phyloP scores from a whole-genome alignment of 2,797 vertebrate genomes.

The Morus bassanus region DNA sequence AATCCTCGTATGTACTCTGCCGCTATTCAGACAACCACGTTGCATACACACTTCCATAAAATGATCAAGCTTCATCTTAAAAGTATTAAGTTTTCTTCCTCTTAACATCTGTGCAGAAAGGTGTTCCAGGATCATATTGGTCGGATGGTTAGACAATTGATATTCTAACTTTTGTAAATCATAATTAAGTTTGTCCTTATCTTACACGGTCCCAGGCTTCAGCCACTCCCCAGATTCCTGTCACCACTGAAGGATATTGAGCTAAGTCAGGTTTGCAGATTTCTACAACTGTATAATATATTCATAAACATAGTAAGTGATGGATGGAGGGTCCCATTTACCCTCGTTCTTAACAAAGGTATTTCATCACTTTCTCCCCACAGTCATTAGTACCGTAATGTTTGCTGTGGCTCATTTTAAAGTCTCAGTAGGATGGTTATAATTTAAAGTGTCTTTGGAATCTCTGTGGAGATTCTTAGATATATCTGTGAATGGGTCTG shows the following conservation, averaged over 20 bases:
- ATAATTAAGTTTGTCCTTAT: background rate
- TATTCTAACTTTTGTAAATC: background rate
- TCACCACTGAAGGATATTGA: background rate
- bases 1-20: background rate
- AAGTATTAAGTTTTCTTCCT: background rate
- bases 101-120: background rate
- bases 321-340: background rate
- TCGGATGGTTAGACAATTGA: background rate
- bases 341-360: background rate
- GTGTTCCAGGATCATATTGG: background rate
- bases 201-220: background rate
- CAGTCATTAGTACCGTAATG: background rate
- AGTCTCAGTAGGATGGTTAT: background rate
- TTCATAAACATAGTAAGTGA: background rate
- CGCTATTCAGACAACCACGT: background rate
- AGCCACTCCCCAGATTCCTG: background rate
- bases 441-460: background rate
- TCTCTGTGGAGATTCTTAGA: background rate
- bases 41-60: background rate
- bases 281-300: background rate
- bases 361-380: background rate
- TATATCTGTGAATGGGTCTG: background rate
- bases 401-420: background rate
- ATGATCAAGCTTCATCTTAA: background rate
- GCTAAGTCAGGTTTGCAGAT: background rate